Evolutionary conservation across 2,888 invertebrate species (phyloP).

Genomic region (Hymenopus coronatus): DNA sequence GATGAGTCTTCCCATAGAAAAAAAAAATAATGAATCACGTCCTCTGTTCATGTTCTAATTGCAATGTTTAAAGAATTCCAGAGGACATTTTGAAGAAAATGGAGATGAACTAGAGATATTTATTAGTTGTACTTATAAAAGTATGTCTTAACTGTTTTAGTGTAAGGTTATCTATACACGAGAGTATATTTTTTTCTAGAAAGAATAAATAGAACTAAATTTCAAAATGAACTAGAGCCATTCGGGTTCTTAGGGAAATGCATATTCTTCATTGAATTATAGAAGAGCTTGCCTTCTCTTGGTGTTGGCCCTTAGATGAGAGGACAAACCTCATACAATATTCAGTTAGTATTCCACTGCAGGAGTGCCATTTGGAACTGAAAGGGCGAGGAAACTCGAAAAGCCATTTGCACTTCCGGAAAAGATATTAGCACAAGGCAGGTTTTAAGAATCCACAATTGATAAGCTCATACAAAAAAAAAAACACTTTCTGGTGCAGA

Average conservation of each 20-base stretch:
- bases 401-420: neutral
- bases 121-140: too few species aligned
- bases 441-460: neutral
- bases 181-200: too few species aligned
- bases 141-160: too few species aligned
- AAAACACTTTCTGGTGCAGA: neutral
- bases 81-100: too few species aligned
- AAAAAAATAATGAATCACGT: too few species aligned
- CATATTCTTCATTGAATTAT: neutral
- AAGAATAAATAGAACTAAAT: neutral
- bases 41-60: too few species aligned
- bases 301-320: neutral
- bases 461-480: neutral
- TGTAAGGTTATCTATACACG: too few species aligned
- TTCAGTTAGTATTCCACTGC: neutral
- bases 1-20: too few species aligned
- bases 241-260: neutral
- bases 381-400: neutral
- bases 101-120: too few species aligned
- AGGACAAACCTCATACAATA: neutral
- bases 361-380: neutral
- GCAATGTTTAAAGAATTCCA: too few species aligned
- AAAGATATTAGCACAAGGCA: neutral
- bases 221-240: neutral
- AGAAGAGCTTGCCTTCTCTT: neutral